phyloP scores from a whole-genome alignment of 2,797 vertebrate species.

The Dermochelys coriacea region DNA sequence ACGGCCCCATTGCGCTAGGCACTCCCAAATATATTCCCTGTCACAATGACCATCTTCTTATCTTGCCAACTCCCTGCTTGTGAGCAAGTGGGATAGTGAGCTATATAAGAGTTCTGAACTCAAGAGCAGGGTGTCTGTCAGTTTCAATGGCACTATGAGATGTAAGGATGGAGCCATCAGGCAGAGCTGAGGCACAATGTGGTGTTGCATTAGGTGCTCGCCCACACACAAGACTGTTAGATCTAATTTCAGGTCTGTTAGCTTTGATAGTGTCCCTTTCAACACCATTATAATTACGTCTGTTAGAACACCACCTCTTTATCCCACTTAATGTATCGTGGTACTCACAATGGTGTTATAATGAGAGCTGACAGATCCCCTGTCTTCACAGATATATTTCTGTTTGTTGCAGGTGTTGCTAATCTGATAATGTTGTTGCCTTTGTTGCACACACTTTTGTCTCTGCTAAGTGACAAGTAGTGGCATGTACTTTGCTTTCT shows the following conservation, averaged over 20 bases:
- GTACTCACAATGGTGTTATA: background rate
- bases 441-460: background rate
- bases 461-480: constrained; percentile 35
- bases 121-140: background rate
- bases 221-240: rapidly evolving
- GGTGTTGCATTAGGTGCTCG: rapidly evolving
- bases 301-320: constrained; percentile 12
- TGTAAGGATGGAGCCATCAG: rapidly evolving
- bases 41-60: background rate
- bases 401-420: constrained; percentile 31
- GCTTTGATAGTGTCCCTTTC: constrained; percentile 6
- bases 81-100: background rate
- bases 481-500: constrained; percentile 17
- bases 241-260: background rate
- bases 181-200: rapidly evolving
- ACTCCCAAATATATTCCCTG: background rate
- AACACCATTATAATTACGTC: background rate
- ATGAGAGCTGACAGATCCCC: constrained; percentile 28
- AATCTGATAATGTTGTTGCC: constrained; percentile 23
- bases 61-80: background rate
- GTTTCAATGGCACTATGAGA: background rate
- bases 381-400: background rate
- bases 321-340: background rate
- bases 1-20: rapidly evolving
- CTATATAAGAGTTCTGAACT: background rate